Evolutionary conservation across 2,888 invertebrate species (phyloP).

Genomic region (Dyspetes luteomarginatus): DNA sequence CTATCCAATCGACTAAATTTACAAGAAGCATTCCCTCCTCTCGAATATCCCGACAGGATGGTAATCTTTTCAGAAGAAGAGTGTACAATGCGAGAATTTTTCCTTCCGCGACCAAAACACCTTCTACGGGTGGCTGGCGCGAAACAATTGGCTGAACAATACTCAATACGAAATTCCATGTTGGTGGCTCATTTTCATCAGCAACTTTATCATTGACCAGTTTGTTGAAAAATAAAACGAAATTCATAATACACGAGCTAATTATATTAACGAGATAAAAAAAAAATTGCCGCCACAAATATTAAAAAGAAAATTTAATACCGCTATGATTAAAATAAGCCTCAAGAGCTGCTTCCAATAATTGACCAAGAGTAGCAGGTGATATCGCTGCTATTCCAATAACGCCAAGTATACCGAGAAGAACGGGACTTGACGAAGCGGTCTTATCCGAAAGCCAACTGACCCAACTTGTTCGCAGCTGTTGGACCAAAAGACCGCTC

Average conservation of each 20-base stretch:
- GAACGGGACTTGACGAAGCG: constrained; percentile 82
- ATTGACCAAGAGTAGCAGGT: constrained; percentile 83
- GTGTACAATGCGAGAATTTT: constrained; percentile 85
- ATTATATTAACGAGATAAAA: no score
- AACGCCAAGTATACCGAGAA: constrained; percentile 84
- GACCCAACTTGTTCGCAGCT: constrained; percentile 79
- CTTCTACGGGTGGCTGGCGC: constrained; percentile 84
- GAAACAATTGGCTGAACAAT: constrained; percentile 83
- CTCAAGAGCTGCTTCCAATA: constrained; percentile 85
- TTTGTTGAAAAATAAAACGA: constrained; percentile 49
- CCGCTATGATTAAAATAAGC: constrained; percentile 85
- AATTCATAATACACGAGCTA: no score
- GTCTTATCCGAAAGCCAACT: constrained; percentile 84
- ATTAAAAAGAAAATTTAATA: constrained; percentile 70
- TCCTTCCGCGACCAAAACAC: constrained; percentile 84
- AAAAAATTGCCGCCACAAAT: no score
- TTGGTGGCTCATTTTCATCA: constrained; percentile 82
- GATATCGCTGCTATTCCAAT: constrained; percentile 83
- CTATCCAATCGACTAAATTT: constrained; percentile 83
- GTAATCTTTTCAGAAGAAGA: constrained; percentile 84
- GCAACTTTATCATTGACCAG: constrained; percentile 75
- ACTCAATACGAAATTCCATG: constrained; percentile 84
- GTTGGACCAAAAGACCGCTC: constrained; percentile 77
- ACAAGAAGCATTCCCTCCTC: constrained; percentile 82
- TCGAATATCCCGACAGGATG: constrained; percentile 81